A percentile compares a stretch with the other conserved stretches of the same genome.
Evolutionary conservation across 2,888 invertebrate genomes (phyloP).

Genomic region (Tenthredo livida): DNA sequence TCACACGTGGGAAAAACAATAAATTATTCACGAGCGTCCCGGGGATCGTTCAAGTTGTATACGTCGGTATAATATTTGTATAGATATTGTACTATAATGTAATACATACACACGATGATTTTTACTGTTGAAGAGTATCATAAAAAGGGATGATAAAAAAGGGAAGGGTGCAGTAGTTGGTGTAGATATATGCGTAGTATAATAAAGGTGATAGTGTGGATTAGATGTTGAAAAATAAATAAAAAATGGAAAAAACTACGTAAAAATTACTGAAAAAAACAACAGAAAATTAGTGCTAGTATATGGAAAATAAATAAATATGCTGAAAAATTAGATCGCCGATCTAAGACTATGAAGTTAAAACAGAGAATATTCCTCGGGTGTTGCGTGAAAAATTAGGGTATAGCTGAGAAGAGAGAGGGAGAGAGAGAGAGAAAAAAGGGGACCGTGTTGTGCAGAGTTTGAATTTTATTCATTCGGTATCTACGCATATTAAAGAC

Average conservation of each 20-base stretch:
- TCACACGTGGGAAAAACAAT: neutral
- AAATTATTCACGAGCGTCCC: neutral
- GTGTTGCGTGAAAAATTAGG: neutral
- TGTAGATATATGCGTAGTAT: neutral
- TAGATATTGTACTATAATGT: neutral
- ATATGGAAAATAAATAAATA: neutral
- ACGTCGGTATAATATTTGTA: neutral
- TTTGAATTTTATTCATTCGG: neutral
- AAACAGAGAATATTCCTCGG: neutral
- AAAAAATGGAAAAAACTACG: neutral
- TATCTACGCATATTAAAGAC: neutral
- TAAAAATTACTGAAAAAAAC: slow-evolving; percentile 29
- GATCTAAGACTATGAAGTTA: neutral
- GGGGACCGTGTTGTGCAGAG: neutral
- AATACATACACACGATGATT: neutral
- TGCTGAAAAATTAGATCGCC: slow-evolving; percentile 9
- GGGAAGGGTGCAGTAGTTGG: neutral
- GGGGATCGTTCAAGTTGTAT: neutral
- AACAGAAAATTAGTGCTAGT: slow-evolving; percentile 39
- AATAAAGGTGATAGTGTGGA: neutral
- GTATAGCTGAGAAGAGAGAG: neutral
- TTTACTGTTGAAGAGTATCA: neutral
- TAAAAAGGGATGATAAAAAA: neutral
- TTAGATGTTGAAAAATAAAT: neutral
- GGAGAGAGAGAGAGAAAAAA: neutral